Conservation (phyloP, 2,888 invertebrate genomes). For the Tinea trinotella region DNA sequence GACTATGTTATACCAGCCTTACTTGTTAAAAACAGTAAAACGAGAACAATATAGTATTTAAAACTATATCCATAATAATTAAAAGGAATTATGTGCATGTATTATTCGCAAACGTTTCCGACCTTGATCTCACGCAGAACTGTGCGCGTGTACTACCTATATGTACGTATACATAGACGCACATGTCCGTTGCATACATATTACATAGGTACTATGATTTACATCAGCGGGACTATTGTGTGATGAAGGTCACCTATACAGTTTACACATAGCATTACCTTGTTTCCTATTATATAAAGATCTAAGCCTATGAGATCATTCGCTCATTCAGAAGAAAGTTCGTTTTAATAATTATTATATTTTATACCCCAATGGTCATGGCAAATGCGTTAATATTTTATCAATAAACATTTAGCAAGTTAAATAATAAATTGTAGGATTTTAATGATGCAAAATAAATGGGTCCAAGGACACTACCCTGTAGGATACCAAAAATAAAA, state of each 20-base stretch:
- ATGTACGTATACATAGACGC: conserved; percentile 33
- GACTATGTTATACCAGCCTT: too few relatives aligned
- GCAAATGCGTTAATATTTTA: too few relatives aligned
- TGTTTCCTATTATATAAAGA: conserved; percentile 6
- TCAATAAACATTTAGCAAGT: too few relatives aligned
- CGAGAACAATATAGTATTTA: too few relatives aligned
- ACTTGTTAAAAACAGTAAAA: too few relatives aligned
- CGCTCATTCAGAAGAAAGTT: neutral
- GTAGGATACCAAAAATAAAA: too few relatives aligned
- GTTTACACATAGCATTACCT: conserved; percentile 10
- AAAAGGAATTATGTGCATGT: conserved; percentile 4
- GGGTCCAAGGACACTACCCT: too few relatives aligned
- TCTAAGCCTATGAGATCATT: neutral
- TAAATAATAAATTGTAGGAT: too few relatives aligned
- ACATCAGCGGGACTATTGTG: conserved; percentile 39
- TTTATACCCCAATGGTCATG: too few relatives aligned
- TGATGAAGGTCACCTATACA: conserved; percentile 47
- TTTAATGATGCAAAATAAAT: too few relatives aligned
- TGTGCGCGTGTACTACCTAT: conserved; percentile 39
- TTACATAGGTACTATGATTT: neutral
- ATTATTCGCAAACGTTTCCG: conserved; percentile 26
- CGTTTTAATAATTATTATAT: too few relatives aligned
- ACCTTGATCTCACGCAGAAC: conserved; percentile 60
- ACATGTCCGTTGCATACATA: conserved; percentile 8
- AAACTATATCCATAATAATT: too few relatives aligned